phyloP scores from a whole-genome alignment of 2,797 vertebrate genomes.

The Parauchenoglanis ngamensis region DNA sequence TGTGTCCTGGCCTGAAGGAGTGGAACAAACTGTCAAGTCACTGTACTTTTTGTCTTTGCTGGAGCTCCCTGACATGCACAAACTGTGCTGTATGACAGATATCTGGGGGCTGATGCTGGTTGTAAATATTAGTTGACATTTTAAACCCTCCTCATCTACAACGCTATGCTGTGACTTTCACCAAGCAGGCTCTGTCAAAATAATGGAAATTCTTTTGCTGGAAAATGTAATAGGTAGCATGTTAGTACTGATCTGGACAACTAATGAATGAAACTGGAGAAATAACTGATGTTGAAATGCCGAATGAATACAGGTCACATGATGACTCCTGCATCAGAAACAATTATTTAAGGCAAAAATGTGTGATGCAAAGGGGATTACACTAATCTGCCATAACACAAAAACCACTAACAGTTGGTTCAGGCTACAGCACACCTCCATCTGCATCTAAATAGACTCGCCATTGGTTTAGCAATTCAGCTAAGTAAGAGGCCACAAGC shows the following conservation, averaged over 20 bases:
- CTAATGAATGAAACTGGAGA: not conserved
- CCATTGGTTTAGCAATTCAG: no score
- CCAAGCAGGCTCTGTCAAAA: constrained; percentile 3
- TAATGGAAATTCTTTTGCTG: not conserved
- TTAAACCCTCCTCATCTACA: constrained; percentile 22
- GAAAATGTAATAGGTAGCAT: not conserved
- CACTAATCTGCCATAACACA: no score
- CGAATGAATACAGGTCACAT: not conserved
- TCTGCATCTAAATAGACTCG: no score
- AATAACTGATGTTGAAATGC: not conserved
- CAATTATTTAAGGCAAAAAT: not conserved
- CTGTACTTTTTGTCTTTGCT: constrained; percentile 4
- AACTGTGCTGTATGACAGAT: constrained; percentile 2
- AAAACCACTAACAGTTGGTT: no score
- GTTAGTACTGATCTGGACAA: not conserved
- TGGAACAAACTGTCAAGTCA: constrained; percentile 9
- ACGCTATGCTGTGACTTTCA: constrained; percentile 7
- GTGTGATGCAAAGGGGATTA: no score
- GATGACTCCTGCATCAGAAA: not conserved
- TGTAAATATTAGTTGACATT: constrained; percentile 37
- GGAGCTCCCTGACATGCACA: constrained; percentile 16
- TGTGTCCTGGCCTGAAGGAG: constrained; percentile 10
- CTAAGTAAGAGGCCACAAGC: no score
- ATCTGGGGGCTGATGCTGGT: constrained; percentile 8
- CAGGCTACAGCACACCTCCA: no score